Evolutionary conservation across 2,888 invertebrate species (phyloP).

Genomic region (Melitaea athalia): DNA sequence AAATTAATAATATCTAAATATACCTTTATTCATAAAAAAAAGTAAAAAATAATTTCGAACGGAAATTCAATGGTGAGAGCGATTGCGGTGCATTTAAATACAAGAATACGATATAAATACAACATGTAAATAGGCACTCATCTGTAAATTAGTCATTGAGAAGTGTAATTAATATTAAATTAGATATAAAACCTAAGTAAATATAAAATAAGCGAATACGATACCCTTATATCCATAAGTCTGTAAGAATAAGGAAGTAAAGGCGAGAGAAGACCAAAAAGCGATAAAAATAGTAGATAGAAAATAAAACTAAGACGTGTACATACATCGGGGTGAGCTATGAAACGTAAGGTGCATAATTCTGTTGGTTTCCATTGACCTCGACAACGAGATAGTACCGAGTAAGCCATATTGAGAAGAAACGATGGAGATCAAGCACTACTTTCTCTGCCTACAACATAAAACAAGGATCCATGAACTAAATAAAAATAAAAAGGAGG

Average conservation of each 20-base stretch:
- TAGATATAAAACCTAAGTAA: background rate
- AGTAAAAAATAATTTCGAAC: background rate
- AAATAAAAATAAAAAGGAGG: slow-evolving; percentile 51
- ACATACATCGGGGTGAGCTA: slow-evolving; percentile 72
- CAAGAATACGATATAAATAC: background rate
- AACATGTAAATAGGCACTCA: background rate
- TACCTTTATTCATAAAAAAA: background rate
- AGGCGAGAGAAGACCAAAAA: slow-evolving; percentile 36
- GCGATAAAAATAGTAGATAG: slow-evolving; percentile 42
- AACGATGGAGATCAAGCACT: slow-evolving; percentile 89
- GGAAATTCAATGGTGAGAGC: slow-evolving; percentile 1
- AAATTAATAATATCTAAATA: background rate
- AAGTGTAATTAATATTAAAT: background rate
- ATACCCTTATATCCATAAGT: slow-evolving; percentile 18
- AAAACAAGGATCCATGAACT: slow-evolving; percentile 59
- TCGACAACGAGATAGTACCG: slow-evolving; percentile 69
- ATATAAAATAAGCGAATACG: slow-evolving; percentile 7
- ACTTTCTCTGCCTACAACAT: slow-evolving; percentile 89
- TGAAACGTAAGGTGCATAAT: slow-evolving; percentile 69
- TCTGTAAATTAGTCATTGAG: too few species aligned
- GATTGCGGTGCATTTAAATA: slow-evolving; percentile 6
- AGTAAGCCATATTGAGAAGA: slow-evolving; percentile 88
- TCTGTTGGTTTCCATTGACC: slow-evolving; percentile 62
- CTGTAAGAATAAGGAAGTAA: slow-evolving; percentile 25
- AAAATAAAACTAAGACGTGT: slow-evolving; percentile 58